Conservation (phyloP, 1,140 invertebrate species). For the Platyscapa corneri region DNA sequence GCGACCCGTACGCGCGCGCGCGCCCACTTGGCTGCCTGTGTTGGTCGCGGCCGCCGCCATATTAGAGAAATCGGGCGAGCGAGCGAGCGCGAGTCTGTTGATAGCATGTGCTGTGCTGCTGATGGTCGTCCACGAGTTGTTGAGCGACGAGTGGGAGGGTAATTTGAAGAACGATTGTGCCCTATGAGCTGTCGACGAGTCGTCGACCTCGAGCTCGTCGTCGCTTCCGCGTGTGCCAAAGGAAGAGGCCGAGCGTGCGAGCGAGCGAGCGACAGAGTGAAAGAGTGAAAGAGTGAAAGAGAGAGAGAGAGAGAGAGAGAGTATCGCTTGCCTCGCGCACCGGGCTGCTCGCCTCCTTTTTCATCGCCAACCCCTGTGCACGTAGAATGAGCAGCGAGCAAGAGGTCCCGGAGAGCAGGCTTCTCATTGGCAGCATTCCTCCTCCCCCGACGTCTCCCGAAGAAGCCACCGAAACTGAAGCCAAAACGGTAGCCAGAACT, state of each 20-base stretch:
- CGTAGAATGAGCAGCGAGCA: constrained; percentile 49
- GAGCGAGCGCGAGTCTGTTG: background rate
- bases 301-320: background rate
- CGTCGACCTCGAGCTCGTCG: constrained; percentile 16
- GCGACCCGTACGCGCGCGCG: background rate
- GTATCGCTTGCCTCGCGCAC: background rate
- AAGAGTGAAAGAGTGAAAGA: background rate
- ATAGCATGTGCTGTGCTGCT: background rate
- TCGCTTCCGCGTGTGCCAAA: background rate
- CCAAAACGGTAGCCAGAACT: background rate
- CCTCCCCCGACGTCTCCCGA: background rate
- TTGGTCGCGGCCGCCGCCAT: constrained; percentile 10
- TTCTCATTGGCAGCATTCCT: constrained; percentile 1
- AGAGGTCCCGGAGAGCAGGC: constrained; percentile 35
- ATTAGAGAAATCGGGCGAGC: constrained; percentile 1
- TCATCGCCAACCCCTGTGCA: background rate
- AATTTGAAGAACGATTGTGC: background rate
- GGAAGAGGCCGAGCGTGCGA: background rate
- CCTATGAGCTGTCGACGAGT: no score
- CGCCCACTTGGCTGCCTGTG: background rate
- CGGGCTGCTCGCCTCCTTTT: background rate
- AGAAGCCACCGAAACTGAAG: background rate
- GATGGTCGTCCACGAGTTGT: background rate
- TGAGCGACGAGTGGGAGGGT: background rate
- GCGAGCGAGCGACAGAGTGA: background rate